Conservation (phyloP, 2,113 vertebrate species). For the Lamprotornis superbus region DNA sequence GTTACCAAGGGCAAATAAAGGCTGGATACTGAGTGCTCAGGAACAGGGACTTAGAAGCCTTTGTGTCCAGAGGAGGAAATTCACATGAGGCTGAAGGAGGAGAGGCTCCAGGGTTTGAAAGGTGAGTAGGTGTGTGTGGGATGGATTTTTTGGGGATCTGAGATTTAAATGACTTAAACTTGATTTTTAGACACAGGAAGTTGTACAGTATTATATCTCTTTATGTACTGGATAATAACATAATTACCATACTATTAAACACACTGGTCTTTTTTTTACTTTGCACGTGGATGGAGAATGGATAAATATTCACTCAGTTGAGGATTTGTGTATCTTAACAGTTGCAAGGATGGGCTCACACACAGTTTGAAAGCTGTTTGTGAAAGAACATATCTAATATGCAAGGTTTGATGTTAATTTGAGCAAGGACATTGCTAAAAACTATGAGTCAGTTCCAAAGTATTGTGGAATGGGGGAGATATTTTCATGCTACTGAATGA, state of each 20-base stretch:
- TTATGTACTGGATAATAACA: background rate
- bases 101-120: background rate
- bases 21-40: background rate
- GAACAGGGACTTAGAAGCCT: background rate
- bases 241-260: background rate
- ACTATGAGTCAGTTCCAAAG: background rate
- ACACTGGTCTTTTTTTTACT: rapidly evolving
- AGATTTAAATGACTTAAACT: background rate
- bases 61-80: background rate
- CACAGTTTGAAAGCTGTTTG: background rate
- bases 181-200: background rate
- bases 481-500: background rate
- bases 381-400: background rate
- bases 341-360: background rate
- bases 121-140: background rate
- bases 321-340: background rate
- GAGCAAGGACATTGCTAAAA: background rate
- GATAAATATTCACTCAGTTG: background rate
- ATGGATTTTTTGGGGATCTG: background rate
- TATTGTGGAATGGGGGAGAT: background rate
- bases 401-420: background rate
- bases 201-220: background rate
- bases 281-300: background rate
- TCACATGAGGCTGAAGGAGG: background rate
- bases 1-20: background rate